Evolutionary conservation across 2,113 vertebrate species (phyloP), one percentile per base, ranked within the genome.

Genomic region (Zosterops pallidus): DNA sequence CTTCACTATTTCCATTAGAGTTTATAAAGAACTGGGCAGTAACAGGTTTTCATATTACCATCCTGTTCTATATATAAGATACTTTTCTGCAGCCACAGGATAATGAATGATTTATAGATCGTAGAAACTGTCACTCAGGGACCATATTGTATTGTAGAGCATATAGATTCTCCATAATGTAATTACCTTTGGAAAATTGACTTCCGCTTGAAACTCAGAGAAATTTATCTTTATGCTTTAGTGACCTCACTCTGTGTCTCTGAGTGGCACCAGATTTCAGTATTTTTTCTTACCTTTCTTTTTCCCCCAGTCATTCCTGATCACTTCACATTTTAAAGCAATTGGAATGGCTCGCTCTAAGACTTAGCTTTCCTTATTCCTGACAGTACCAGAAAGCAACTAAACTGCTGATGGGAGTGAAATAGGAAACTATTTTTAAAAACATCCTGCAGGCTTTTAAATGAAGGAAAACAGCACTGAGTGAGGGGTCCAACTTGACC

Each of bases 181-280:
- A 93, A 92, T 96, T 90, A 71, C 70, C 13, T 1, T 76, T 79
- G 52, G 82, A 92, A 89, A 94, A 94, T 60, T 90, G 91, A 83
- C 94, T 95, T 95, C 65, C 13, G 2, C 56, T 97, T 93, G 81
- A 94, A 90, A 70, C 74, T 74, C 49, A 33, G 50, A 72, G 31
- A 64, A 71, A 83, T 77, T 77, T 60, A 28, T 75, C 78, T 71
- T 71, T 41, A 17, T 59, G 44, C 55, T 88, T 64, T 60, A 65
- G 35, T 94, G 70, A 62, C 86, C 50, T 90, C 35, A 57, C 42
- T 88, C 46, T 22, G 9, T 55, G 62, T 77, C 16, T 65, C 50
- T 59, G 87, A 85, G 47, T 63, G 56, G 35, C 68, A 92, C 46
- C 46, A 91, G 39, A 72, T 81, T 87, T 64, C 33, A 29, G 2